Base-by-base conservation (phyloP, 2,113 vertebrate species). In the Naja naja region DNA sequence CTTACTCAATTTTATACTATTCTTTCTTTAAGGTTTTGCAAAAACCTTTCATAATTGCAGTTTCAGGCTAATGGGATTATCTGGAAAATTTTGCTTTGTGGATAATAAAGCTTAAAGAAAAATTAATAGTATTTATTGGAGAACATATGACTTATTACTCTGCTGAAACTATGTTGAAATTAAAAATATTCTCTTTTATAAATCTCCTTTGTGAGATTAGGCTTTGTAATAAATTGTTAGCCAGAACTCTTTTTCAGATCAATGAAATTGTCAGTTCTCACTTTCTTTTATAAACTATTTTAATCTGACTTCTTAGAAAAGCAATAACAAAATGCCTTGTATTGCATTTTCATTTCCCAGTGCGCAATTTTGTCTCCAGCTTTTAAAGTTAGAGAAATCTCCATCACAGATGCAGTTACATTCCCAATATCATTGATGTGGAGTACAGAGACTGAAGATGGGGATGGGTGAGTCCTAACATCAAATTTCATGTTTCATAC, bases 311-410 rank as follows among this genome's bases (percentile, higher is more conserved):
- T 93, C 7, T 47, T 81, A 7, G 18, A 23, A 89, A 88, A 47
- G 20, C 27, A 54, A 47, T 47, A 92, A 69, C n/a, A 89, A 69
- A 3, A 30, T 3, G 14, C 39, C n/a, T 56, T 60, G 5, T 69
- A 22, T 81, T 27, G 22, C 39, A 25, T 52, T 95, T 94, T n/a
- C 94, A 54, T 95, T 96, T 90, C 90, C 93, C 97, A 34, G 99
- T 99, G 99, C 96, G 99, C 99, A 4, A 99, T 99, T 96, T 96
- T 99, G 94, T 99, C 99, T 1, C 99, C 99, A 87, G 99, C 99
- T 23, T 99, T 99, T 97, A 99, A 99, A 99, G 99, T 99, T 95
- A 97, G 99, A 91, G 99, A 99, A 93, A 99, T 99, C 96, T 99
- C 98, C 92, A 99, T 99, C 95, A 99, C 99, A 88, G 99, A 99